Conservation (phyloP, 2,113 vertebrate genomes). For the Neodon shergylaensis region DNA sequence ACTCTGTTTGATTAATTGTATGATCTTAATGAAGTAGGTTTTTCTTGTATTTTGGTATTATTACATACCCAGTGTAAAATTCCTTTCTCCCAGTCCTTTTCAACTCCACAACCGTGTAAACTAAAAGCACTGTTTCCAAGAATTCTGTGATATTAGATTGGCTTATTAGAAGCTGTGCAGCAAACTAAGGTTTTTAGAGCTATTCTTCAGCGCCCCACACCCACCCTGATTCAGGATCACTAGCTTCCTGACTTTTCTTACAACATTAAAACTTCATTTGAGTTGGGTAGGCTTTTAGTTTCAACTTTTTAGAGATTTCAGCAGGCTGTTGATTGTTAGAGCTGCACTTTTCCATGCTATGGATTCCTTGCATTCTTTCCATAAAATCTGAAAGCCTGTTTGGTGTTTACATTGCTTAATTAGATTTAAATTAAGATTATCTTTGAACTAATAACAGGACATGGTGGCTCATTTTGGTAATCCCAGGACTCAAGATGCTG, state of each 20-base stretch:
- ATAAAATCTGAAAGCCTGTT: conserved; percentile 39
- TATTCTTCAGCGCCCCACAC: not conserved
- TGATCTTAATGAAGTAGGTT: conserved; percentile 92
- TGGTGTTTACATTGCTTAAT: not conserved
- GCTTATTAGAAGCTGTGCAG: conserved; percentile 83
- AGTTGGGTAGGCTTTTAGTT: not conserved
- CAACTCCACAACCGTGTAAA: conserved; percentile 14
- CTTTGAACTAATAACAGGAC: not conserved
- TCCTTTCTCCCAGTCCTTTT: conserved; percentile 69
- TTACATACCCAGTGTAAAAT: conserved; percentile 91
- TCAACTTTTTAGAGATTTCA: conserved; percentile 3
- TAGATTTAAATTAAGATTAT: not conserved
- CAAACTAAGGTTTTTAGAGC: conserved; percentile 60
- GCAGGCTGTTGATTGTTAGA: conserved; percentile 1
- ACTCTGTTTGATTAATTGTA: conserved; percentile 94
- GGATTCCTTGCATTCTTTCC: conserved; percentile 17
- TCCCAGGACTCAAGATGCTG: not conserved
- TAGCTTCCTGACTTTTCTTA: conserved; percentile 29
- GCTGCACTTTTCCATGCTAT: not conserved
- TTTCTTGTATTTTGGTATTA: conserved; percentile 90
- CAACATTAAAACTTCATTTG: not conserved
- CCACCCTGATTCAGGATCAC: not conserved
- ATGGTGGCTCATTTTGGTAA: not conserved
- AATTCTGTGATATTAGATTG: conserved; percentile 72
- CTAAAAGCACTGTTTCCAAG: conserved; percentile 68